Evolutionary conservation across 2,888 invertebrate genomes (phyloP), one percentile per base, ranked within the genome.

Genomic region (Himalopsyche tibetana): DNA sequence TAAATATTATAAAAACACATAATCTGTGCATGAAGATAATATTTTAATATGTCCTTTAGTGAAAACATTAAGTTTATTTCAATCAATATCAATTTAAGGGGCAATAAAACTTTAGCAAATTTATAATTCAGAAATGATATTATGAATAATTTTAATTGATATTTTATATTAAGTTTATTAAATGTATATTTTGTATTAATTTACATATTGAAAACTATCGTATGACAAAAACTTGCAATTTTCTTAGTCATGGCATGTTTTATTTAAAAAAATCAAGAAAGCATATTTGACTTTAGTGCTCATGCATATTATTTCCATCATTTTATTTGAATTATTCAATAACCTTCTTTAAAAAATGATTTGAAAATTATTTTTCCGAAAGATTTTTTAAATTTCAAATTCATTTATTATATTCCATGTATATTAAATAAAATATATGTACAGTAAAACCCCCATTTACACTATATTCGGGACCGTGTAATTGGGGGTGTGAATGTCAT

Each of bases 41-140:
- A 63, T 63, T 63, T 63, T 63, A 63, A 63, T 63, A 63, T 63
- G 63, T 63, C 63, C 63, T 63, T 63, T 63, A 9, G 63, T 63
- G 63, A 63, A 63, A 63, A 63, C 63, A 63, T 63, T 63, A 63
- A 63, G 63, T 63, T 63, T 63, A 63, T 63, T 63, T 63, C 63
- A 63, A 63, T 63, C 63, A 63, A 63, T 63, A 63, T 63, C 63
- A 63, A 63, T 63, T 63, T 63, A 19, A 63, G 63, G 63, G 11
- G 63, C 8, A 63, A n/a, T 63, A 63, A 63, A 63, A 63, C 4
- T 63, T 63, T 19, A 63, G 63, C 63, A 19, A 19, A 19, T 63
- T 63, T 63, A 63, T 63, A 63, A 63, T 63, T 63, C 63, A 63
- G 63, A 63, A 63, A 63, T 8, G 17, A 63, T 19, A 63, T 63